Conservation (phyloP, 2,888 invertebrate species). For the Drosophila pseudotakahashii region DNA sequence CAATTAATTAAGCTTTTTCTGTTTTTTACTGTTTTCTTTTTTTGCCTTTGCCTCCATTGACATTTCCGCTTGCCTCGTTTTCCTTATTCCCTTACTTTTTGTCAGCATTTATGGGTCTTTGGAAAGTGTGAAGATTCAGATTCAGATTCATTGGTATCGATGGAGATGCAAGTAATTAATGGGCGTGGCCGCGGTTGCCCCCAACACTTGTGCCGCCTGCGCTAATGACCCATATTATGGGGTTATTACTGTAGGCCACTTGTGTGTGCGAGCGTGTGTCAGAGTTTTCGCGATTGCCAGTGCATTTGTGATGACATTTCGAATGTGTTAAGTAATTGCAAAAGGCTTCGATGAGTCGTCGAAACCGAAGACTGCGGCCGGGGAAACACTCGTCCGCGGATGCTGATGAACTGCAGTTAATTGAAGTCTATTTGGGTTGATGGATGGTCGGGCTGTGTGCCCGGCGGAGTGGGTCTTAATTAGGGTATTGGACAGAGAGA, state of each 20-base stretch:
- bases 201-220: constrained; percentile 31
- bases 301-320: constrained; percentile 43
- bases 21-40: not conserved
- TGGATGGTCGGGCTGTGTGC: constrained; percentile 24
- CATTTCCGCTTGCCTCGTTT: constrained; percentile 16
- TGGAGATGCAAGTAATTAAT: constrained; percentile 55
- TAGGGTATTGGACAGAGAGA: constrained; percentile 23
- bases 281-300: constrained; percentile 28
- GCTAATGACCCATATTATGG: constrained; percentile 74
- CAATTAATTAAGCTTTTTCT: constrained; percentile 62
- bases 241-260: constrained; percentile 19
- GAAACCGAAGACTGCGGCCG: constrained; percentile 20
- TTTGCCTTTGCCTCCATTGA: constrained; percentile 2
- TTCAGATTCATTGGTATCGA: constrained; percentile 56
- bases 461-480: constrained; percentile 34
- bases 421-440: constrained; percentile 44
- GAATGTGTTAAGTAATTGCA: constrained; percentile 53
- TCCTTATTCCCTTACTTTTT: constrained; percentile 11
- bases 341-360: constrained; percentile 53
- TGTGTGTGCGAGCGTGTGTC: not conserved
- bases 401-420: constrained; percentile 36
- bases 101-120: constrained; percentile 6
- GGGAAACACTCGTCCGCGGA: constrained; percentile 2
- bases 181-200: constrained; percentile 45
- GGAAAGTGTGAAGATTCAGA: constrained; percentile 45